These are phyloP conservation scores for Brachionus paranguensis DNA, from an alignment of 1,140 invertebrate genomes.

Conservation along the genomic window DNA sequence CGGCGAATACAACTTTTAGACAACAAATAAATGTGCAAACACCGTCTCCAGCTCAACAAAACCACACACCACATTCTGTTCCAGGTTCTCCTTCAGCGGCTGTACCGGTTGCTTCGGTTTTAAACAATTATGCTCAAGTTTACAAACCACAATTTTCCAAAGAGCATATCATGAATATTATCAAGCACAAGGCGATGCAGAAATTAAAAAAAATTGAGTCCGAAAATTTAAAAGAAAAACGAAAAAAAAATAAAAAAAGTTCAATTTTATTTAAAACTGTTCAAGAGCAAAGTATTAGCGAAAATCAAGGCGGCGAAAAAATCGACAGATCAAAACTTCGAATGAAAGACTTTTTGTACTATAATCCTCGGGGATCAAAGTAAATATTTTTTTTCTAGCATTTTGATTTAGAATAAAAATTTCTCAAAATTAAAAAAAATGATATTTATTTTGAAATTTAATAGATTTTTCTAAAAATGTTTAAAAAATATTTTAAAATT, in stretches of 20 bases:
- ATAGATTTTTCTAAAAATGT: too few species aligned
- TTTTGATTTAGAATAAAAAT: neutral
- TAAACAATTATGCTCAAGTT: neutral
- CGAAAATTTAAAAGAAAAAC: slow-evolving; percentile 35
- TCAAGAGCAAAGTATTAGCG: neutral
- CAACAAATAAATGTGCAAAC: neutral
- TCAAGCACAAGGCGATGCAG: slow-evolving; percentile 31
- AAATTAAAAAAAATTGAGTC: slow-evolving; percentile 40
- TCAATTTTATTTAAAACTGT: slow-evolving; percentile 14
- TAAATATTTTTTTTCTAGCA: neutral
- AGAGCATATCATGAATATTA: slow-evolving; percentile 39
- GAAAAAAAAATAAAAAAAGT: slow-evolving; percentile 11
- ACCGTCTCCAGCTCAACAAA: neutral
- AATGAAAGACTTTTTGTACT: slow-evolving; percentile 38
- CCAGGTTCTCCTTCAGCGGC: neutral
- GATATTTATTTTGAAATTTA: too few species aligned
- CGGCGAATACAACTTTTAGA: neutral
- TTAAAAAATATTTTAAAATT: too few species aligned
- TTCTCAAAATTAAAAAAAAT: neutral
- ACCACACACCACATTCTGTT: neutral
- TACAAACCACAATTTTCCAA: slow-evolving; percentile 18
- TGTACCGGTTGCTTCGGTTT: neutral
- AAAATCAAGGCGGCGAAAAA: neutral
- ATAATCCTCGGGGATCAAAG: neutral
- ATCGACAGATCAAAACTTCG: slow-evolving; percentile 28